Evolutionary conservation across 2,797 vertebrate species (phyloP), one percentile per base, ranked within the genome.

Genomic region (Alca torda): DNA sequence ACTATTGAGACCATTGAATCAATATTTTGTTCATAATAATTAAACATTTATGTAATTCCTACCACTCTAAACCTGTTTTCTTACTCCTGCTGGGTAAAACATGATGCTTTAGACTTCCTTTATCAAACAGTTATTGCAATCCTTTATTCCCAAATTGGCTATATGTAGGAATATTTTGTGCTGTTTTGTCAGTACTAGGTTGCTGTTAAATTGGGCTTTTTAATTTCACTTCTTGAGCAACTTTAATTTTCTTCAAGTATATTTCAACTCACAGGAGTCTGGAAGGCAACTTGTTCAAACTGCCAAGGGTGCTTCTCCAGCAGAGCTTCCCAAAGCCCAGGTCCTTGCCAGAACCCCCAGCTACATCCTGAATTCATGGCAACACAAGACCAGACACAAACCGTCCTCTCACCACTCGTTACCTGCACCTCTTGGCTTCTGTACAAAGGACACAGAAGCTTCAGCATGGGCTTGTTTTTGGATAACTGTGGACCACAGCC

Each of bases 11-110:
- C 77, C 69, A 92, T 1, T 91, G 80, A 94, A 94, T 94, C 93
- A 96, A 90, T 95, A 95, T 94, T 97, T 93, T 86, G 56, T 80
- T 95, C 75, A 96, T 91, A 64, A 67, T 84, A 95, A 95, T 96
- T 96, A 96, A 97, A 97, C 67, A 97, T 97, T 95, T 95, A 96
- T 90, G 73, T 65, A 96, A 95, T 75, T 95, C 68, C 69, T 89
- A 93, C 79, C 56, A 86, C 65, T 95, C 88, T 91, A 96, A 96
- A 85, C 86, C 56, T 95, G 92, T 89, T 96, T 76, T 90, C 69
- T 89, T 83, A 90, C 35, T 96, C 90, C 94, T 95, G 90, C 88
- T 95, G 92, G 50, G 72, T 93, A 95, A 95, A 96, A 83, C 57
- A 89, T 11, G 25, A 90, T 82, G 84, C 73, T 95, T 90, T 84